Conservation (phyloP, 2,888 invertebrate species). For the Morpho achilles region DNA sequence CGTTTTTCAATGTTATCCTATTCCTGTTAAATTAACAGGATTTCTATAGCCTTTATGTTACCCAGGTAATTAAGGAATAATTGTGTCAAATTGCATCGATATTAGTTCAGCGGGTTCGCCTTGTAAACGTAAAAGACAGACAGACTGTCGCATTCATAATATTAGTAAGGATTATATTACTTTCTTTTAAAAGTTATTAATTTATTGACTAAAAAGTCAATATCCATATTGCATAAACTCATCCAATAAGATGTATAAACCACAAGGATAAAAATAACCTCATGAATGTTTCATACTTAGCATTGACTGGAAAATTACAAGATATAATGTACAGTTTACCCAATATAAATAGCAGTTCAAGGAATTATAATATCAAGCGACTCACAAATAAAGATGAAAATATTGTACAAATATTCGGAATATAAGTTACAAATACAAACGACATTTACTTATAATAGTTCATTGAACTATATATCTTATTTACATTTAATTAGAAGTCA, state of each 20-base stretch:
- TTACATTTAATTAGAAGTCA: background rate
- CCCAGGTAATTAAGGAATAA: no score
- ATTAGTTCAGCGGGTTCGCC: no score
- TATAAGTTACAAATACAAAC: background rate
- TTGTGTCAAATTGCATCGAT: no score
- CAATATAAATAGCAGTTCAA: conserved; percentile 40
- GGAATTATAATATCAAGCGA: background rate
- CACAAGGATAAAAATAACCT: conserved; percentile 32
- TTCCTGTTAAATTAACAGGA: no score
- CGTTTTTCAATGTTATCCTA: no score
- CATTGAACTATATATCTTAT: background rate
- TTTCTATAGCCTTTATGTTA: no score
- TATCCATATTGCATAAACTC: conserved; percentile 23
- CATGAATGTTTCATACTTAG: conserved; percentile 40
- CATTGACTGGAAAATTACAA: conserved; percentile 33
- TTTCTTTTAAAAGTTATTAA: background rate
- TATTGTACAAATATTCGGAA: background rate
- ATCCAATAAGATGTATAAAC: conserved; percentile 32
- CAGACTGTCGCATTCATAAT: no score
- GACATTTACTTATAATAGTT: background rate
- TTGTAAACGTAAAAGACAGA: no score
- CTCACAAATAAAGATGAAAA: background rate
- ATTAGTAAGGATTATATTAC: no score
- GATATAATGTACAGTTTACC: conserved; percentile 20
- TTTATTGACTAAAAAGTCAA: background rate